Base-by-base conservation (phyloP, 2,113 vertebrate genomes). In the Psilopsiagon aymara region DNA sequence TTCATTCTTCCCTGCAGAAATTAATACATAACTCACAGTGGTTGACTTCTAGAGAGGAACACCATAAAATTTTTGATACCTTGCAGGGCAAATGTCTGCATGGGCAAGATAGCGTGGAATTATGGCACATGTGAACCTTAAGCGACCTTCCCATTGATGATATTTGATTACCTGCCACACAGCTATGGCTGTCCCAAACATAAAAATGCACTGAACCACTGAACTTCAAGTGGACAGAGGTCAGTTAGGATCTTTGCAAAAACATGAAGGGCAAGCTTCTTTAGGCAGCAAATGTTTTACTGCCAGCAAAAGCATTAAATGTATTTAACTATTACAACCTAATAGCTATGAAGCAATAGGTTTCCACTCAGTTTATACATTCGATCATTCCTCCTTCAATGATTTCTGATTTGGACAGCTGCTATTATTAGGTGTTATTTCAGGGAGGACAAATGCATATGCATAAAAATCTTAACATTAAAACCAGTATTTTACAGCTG, bases 71-170 rank as follows among this genome's bases (percentile, higher is more conserved):
- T 79, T 86, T 69, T 10, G 1, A 21, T 82, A 94, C 66, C 82
- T 95, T 64, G 28, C 94, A 86, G 78, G 76, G 88, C 59, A 97
- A 97, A 95, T 19, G 88, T 83, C 96, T 97, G 91, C 57, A 70
- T 92, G 88, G 68, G 64, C 80, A 86, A 97, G 94, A 97, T 96
- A 98, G 96, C 63, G 77, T 96, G 96, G 92, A 98, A 97, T 97
- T 97, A 97, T 90, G 82, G 94, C 52, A 76, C n/a, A 55, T 3
- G 23, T 87, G 90, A 97, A 92, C 84, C 92, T 80, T 64, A 47
- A 96, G 79, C 49, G 88, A 47, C 93, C 88, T 80, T 82, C 67
- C 76, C 49, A 53, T 9, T 91, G 86, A 68, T 77, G 64, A 31
- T 78, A 83, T 89, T 94, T 90, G 96, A 97, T 98, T 96, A 96